Conservation (phyloP, 2,113 vertebrate species). For the Turdus rufiventris region DNA sequence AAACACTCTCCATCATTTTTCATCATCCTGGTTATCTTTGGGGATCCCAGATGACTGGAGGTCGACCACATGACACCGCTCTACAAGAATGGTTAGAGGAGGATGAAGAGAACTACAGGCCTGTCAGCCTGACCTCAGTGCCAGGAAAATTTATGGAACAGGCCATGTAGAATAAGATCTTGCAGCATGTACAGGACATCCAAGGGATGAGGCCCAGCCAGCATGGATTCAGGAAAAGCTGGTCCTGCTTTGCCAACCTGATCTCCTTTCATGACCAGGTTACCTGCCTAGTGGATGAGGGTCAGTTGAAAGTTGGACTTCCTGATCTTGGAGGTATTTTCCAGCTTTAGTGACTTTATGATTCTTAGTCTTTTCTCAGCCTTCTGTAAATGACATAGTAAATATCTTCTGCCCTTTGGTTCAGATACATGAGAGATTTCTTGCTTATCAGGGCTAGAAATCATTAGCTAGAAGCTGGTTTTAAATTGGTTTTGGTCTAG, state of each 20-base stretch:
- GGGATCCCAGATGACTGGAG: neutral
- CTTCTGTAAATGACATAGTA: slow-evolving; percentile 36
- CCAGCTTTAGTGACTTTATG: neutral
- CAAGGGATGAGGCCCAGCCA: neutral
- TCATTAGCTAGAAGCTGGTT: slow-evolving; percentile 66
- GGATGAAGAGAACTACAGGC: neutral
- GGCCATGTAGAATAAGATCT: neutral
- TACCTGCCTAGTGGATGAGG: neutral
- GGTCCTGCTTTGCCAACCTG: neutral
- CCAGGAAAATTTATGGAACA: neutral
- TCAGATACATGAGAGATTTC: slow-evolving; percentile 53
- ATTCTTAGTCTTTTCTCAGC: slow-evolving; percentile 39
- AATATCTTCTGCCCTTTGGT: slow-evolving; percentile 11
- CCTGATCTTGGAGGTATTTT: neutral
- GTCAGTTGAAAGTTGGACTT: neutral
- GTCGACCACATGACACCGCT: too few species aligned
- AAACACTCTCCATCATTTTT: neutral
- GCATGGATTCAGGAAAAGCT: neutral
- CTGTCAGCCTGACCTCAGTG: neutral
- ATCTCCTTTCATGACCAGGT: neutral
- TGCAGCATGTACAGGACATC: neutral
- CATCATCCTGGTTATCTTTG: neutral
- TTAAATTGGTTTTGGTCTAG: slow-evolving; percentile 71
- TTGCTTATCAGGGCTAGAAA: slow-evolving; percentile 51
- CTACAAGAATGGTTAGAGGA: neutral